Evolutionary conservation across 2,888 invertebrate species (phyloP).

Genomic region (Luperina testacea): DNA sequence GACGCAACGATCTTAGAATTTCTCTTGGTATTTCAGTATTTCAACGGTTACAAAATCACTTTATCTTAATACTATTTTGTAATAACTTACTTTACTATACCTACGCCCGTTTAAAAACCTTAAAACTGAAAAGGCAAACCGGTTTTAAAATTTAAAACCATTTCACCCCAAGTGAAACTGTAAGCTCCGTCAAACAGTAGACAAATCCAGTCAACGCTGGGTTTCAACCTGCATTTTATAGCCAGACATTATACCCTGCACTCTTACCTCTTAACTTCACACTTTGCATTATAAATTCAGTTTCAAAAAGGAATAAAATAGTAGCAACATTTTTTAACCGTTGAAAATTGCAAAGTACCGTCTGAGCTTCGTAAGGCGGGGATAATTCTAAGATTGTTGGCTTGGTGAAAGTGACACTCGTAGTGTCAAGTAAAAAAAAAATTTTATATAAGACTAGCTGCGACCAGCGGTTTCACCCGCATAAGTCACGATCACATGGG

Average conservation of each 20-base stretch:
- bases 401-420: not conserved
- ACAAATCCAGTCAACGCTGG: constrained; percentile 44
- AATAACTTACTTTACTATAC: no score
- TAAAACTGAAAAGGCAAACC: constrained; percentile 14
- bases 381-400: constrained; percentile 19
- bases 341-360: constrained; percentile 34
- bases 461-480: no score
- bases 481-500: no score
- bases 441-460: not conserved
- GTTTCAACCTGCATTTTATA: constrained; percentile 63
- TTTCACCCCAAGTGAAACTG: constrained; percentile 28
- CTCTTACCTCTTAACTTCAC: constrained; percentile 57
- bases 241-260: constrained; percentile 57
- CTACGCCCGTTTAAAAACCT: not conserved
- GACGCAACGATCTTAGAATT: not conserved
- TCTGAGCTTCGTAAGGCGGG: constrained; percentile 17
- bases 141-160: constrained; percentile 34
- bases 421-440: not conserved
- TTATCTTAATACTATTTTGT: no score
- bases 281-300: constrained; percentile 63
- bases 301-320: constrained; percentile 59
- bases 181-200: constrained; percentile 47
- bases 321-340: constrained; percentile 52
- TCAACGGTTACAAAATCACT: not conserved
- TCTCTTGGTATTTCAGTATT: not conserved